phyloP scores from a whole-genome alignment of 2,888 invertebrate genomes.

The Barypeithes pellucidus region DNA sequence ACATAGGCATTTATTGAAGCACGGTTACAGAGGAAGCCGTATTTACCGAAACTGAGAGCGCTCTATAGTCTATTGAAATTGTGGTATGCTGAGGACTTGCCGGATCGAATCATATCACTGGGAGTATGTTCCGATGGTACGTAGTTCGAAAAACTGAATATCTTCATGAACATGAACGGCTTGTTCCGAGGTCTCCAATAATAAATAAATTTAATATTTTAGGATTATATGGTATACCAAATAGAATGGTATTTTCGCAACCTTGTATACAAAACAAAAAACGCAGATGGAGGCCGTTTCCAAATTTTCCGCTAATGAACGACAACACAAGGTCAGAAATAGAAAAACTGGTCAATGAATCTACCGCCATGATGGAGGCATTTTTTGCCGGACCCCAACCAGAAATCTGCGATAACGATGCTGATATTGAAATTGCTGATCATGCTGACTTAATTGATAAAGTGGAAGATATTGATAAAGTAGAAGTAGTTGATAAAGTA shows the following conservation, averaged over 20 bases:
- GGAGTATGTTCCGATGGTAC: constrained; percentile 73
- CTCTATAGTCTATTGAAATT: constrained; percentile 71
- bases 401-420: not conserved
- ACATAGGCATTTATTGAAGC: constrained; percentile 36
- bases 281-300: constrained; percentile 71
- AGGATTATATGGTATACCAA: constrained; percentile 73
- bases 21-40: constrained; percentile 53
- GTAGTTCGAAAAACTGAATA: not conserved
- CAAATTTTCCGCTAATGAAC: constrained; percentile 60
- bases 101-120: constrained; percentile 71
- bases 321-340: constrained; percentile 48
- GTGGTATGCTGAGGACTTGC: constrained; percentile 70
- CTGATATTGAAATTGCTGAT: not conserved
- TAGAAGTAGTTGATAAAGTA: not conserved
- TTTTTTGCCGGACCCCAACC: not conserved
- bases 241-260: constrained; percentile 75
- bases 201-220: not conserved
- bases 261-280: constrained; percentile 71
- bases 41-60: constrained; percentile 67
- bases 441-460: not conserved
- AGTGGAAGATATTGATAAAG: not conserved
- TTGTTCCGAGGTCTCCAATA: constrained; percentile 21
- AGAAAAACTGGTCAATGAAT: constrained; percentile 32
- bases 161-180: not conserved
- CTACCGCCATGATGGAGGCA: not conserved